Evolutionary conservation across 1,140 invertebrate species (phyloP).

Genomic region (Ectropis grisescens): DNA sequence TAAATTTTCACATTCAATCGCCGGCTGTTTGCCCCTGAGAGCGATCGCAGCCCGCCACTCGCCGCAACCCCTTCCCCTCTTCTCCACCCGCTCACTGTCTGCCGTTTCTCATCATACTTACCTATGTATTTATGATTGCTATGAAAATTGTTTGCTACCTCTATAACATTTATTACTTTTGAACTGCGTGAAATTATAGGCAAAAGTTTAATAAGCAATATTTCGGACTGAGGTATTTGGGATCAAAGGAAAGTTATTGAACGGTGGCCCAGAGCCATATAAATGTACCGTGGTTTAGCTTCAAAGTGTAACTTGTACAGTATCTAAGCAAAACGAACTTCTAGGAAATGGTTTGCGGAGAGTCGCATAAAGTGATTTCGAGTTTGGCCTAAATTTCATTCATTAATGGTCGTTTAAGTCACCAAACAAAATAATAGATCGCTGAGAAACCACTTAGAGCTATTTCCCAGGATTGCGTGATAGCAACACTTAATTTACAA

Average conservation of each 20-base stretch:
- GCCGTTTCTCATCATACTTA: slow-evolving; percentile 25
- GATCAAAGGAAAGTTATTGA: slow-evolving; percentile 30
- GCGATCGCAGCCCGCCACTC: slow-evolving; percentile 21
- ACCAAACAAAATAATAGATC: slow-evolving; percentile 48
- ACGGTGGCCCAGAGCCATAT: too few relatives aligned
- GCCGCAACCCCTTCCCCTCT: slow-evolving; percentile 3
- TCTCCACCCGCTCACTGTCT: slow-evolving; percentile 8
- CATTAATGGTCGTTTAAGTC: too few relatives aligned
- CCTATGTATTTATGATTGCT: slow-evolving; percentile 6
- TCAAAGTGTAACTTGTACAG: too few relatives aligned
- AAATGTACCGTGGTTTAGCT: too few relatives aligned
- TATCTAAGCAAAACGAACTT: too few relatives aligned
- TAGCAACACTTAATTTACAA: slow-evolving; percentile 68
- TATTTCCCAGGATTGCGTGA: slow-evolving; percentile 62
- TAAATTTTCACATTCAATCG: slow-evolving; percentile 64
- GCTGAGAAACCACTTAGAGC: slow-evolving; percentile 55
- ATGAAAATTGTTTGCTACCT: too few relatives aligned
- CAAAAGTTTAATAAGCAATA: background rate
- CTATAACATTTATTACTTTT: too few relatives aligned
- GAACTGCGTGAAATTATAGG: slow-evolving; percentile 24
- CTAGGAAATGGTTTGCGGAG: too few relatives aligned
- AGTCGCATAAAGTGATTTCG: too few relatives aligned
- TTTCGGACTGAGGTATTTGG: too few relatives aligned
- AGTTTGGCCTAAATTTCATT: too few relatives aligned
- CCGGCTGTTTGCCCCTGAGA: slow-evolving; percentile 46